Evolutionary conservation across 2,113 vertebrate genomes (phyloP).

Genomic region (Dolichallabes microphthalmus): DNA sequence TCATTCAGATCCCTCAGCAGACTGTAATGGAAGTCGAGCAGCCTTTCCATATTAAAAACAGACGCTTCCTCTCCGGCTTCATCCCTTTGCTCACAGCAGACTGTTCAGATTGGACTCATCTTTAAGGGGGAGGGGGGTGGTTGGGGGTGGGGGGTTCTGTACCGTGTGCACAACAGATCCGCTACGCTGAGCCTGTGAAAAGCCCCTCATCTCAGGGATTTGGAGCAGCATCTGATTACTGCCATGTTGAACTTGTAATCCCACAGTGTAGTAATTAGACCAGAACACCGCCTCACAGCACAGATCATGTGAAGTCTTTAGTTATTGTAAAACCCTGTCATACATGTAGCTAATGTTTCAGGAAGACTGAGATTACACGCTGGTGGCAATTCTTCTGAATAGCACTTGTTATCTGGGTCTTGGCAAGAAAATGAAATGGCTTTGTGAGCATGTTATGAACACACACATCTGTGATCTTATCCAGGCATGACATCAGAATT

Average conservation of each 20-base stretch:
- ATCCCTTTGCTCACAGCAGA: constrained; percentile 53
- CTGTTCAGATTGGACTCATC: constrained; percentile 56
- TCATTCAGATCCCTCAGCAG: constrained; percentile 43
- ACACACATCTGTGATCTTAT: constrained; percentile 10
- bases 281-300: constrained; percentile 35
- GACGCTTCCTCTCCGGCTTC: constrained; percentile 48
- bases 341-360: constrained; percentile 38
- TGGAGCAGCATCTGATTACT: constrained; percentile 65
- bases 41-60: constrained; percentile 50
- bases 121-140: constrained; percentile 44
- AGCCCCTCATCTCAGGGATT: constrained; percentile 64
- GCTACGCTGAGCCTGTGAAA: constrained; percentile 59
- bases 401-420: neutral
- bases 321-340: constrained; percentile 21
- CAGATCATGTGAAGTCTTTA: constrained; percentile 39
- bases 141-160: constrained; percentile 31
- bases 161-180: constrained; percentile 56
- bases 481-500: constrained; percentile 5
- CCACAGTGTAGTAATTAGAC: constrained; percentile 46
- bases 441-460: constrained; percentile 13
- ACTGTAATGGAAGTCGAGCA: constrained; percentile 42
- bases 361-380: constrained; percentile 40
- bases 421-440: constrained; percentile 19
- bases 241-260: constrained; percentile 47
- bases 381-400: constrained; percentile 30